Conservation (phyloP, 2,113 vertebrate genomes). For the Phalacrocorax carbo region DNA sequence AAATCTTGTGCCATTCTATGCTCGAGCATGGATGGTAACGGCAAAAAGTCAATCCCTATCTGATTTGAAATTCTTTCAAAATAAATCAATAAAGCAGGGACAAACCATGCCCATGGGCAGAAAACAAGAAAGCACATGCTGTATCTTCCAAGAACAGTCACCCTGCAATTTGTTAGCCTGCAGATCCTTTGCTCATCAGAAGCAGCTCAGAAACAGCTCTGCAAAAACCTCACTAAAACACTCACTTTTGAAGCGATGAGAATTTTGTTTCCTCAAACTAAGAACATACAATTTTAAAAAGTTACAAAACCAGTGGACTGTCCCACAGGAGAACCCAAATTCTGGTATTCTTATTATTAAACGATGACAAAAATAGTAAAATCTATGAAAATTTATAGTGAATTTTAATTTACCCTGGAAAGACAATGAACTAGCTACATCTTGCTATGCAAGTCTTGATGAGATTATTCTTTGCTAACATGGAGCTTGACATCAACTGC, state of each 20-base stretch:
- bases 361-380: not conserved
- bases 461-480: not conserved
- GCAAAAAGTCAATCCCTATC: not conserved
- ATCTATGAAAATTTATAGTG: not conserved
- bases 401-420: not conserved
- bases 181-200: not conserved
- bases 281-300: not conserved
- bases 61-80: not conserved
- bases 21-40: not conserved
- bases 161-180: not conserved
- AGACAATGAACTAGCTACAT: not conserved
- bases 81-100: not conserved
- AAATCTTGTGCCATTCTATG: not conserved
- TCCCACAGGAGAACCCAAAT: not conserved
- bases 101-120: not conserved
- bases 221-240: not conserved
- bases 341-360: not conserved
- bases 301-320: not conserved
- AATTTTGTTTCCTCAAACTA: not conserved
- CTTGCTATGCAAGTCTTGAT: not conserved
- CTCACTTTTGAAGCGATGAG: not conserved
- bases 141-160: not conserved
- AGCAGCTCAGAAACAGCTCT: not conserved
- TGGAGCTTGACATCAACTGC: not conserved
- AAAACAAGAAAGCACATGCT: not conserved